These are phyloP conservation scores for Tenrec ecaudatus DNA, from an alignment of 2,113 vertebrate genomes.

Conservation along the genomic window DNA sequence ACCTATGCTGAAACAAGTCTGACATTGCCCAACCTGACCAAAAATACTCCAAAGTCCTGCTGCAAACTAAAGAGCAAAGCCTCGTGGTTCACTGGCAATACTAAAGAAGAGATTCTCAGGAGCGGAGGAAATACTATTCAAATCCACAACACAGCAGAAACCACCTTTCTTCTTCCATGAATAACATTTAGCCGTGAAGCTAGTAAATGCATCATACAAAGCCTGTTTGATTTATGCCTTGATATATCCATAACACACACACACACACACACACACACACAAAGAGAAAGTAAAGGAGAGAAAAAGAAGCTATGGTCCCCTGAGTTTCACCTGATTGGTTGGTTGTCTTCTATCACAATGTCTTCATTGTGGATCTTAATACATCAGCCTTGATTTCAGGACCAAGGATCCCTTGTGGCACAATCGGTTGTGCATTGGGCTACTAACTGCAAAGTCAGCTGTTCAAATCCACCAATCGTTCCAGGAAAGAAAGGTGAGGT, in stretches of 20 bases:
- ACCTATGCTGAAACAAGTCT: neutral
- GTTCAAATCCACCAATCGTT: too few relatives aligned
- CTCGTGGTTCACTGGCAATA: conserved; percentile 23
- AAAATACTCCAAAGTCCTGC: neutral
- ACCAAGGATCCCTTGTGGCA: too few relatives aligned
- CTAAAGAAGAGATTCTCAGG: conserved; percentile 12
- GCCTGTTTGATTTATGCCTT: neutral
- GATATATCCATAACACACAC: neutral
- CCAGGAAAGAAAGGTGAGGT: too few relatives aligned
- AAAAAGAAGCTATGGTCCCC: neutral
- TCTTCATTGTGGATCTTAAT: neutral
- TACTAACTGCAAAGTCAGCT: too few relatives aligned
- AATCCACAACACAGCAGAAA: conserved; percentile 11
- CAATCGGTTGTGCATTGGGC: too few relatives aligned
- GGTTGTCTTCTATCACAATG: neutral
- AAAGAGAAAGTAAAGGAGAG: neutral
- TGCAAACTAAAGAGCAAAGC: neutral
- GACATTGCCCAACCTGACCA: neutral
- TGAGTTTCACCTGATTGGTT: neutral
- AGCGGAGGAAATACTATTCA: conserved; percentile 31
- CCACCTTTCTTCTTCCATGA: conserved; percentile 18
- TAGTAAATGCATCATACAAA: neutral
- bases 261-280: neutral
- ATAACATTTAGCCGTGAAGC: conserved; percentile 14
- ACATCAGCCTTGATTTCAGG: conserved; percentile 4